These are phyloP conservation scores for Sebastolobus alascanus DNA, from an alignment of 2,797 vertebrate genomes.

Conservation along the genomic window DNA sequence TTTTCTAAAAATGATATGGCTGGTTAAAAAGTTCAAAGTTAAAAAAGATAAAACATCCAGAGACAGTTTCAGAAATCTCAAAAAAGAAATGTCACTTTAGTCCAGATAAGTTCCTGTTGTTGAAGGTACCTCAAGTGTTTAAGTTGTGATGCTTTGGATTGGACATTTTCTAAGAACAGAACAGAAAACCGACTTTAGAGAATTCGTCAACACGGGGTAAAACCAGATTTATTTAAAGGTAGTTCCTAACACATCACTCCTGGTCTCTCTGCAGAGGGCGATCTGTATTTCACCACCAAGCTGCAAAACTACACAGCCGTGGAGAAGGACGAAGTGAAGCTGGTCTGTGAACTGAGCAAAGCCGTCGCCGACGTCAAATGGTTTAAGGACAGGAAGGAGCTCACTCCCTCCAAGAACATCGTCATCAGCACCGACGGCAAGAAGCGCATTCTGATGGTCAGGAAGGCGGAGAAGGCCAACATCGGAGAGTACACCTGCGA, in stretches of 20 bases:
- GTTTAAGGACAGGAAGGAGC: slow-evolving; percentile 95
- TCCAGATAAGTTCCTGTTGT: background rate
- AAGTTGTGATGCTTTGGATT: background rate
- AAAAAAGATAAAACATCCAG: background rate
- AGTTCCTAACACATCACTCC: no score
- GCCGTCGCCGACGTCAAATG: slow-evolving; percentile 93
- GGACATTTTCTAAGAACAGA: background rate
- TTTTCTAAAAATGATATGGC: background rate
- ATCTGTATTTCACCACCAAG: slow-evolving; percentile 95
- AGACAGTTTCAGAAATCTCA: background rate
- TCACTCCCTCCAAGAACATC: slow-evolving; percentile 93
- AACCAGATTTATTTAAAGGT: background rate
- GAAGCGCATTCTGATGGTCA: slow-evolving; percentile 92
- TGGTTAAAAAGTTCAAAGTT: background rate
- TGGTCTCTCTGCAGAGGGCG: slow-evolving; percentile 90
- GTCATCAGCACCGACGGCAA: slow-evolving; percentile 91
- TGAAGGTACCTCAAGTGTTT: background rate
- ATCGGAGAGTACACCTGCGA: slow-evolving; percentile 95
- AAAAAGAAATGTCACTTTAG: background rate
- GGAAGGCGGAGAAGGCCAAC: slow-evolving; percentile 93
- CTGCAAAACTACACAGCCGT: slow-evolving; percentile 96
- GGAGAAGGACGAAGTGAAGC: slow-evolving; percentile 94
- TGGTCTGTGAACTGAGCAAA: slow-evolving; percentile 97
- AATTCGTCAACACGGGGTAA: background rate
- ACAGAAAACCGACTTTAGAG: background rate